Evolutionary conservation across 92 coral and sea anemone genomes (phyloP), one percentile per base, ranked within the genome.

Genomic region (Actinernus sp.): DNA sequence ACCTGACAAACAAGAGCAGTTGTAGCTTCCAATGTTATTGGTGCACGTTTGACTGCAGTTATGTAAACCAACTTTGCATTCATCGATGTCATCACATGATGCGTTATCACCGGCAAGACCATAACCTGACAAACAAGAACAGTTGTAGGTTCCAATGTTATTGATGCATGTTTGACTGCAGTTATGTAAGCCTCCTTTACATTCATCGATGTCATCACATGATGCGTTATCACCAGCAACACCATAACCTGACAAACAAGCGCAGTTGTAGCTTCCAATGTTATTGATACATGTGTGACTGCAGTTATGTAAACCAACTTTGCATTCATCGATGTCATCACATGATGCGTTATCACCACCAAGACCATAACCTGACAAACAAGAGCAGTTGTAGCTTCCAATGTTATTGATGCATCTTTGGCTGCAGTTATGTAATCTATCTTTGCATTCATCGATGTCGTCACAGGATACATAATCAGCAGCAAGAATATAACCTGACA

Each of bases 351-450:
- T 16, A 40, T 59, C 51, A 13, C 18, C 14, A 3, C 29, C 37
- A 29, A 59, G 26, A 2, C 18, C 17, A 26, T 59, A 59, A 2
- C 50, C 66, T 31, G 4, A 5, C 44, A 16, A 31, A 34, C 64
- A 58, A 12, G 64, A 25, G 21, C 64, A 58, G 19, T 22, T 31
- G 64, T 31, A 58, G 20, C 66, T 39, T 22, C 66, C 66, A 5
- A 21, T 3, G 23, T 21, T 37, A 20, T 59, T 59, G 2, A 18
- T 1, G 25, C 66, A 59, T 12, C 0, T 3, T 39, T 59, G 66
- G 27, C 50, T 59, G 51, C 66, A 59, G 2, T 26, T 11, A 16
- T 34, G 31, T 9, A 10, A 19, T 7, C 21, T 2, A 1, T 25
- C 29, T 20, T 2, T 4, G 16, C 66, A 59, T 32, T 59, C 66